A percentile compares a stretch with the other conserved stretches of the same genome.
Evolutionary conservation across 2,888 invertebrate genomes (phyloP).

Genomic region (Sipha maydis): DNA sequence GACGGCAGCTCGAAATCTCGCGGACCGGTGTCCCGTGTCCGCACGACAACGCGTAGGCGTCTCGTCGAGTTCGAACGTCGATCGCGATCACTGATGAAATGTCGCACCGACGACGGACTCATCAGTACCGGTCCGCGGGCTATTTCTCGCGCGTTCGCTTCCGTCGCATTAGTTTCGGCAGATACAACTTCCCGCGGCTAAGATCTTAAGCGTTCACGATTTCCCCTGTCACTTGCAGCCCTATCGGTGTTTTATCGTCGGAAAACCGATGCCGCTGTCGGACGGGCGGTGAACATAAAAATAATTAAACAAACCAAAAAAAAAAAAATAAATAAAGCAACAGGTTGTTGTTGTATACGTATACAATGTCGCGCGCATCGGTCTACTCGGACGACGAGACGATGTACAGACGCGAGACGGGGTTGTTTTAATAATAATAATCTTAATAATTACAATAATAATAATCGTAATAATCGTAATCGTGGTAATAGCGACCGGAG

Average conservation of each 20-base stretch:
- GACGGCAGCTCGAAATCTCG: neutral
- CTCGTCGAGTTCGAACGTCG: neutral
- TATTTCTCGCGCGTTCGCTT: too few species aligned
- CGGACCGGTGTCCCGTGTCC: neutral
- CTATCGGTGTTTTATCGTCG: neutral
- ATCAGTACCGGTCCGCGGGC: too few species aligned
- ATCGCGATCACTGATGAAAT: too few species aligned
- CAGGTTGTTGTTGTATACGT: conserved; percentile 15
- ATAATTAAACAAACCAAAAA: neutral
- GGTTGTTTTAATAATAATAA: neutral
- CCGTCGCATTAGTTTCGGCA: too few species aligned
- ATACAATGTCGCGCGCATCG: neutral
- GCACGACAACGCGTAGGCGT: neutral
- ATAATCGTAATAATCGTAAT: conserved; percentile 35
- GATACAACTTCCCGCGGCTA: too few species aligned
- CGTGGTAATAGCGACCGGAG: conserved; percentile 1
- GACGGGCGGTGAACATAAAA: neutral
- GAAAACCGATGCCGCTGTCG: neutral
- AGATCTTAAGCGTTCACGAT: neutral
- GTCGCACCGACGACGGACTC: too few species aligned
- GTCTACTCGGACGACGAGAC: conserved; percentile 1
- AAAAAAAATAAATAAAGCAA: neutral
- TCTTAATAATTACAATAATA: neutral
- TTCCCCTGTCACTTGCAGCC: neutral
- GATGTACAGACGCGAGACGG: neutral